Percentiles rank a stretch among this genome's conserved stretches.
Conservation (phyloP, 2,113 vertebrate genomes). For the Triplophysa siluroides region DNA sequence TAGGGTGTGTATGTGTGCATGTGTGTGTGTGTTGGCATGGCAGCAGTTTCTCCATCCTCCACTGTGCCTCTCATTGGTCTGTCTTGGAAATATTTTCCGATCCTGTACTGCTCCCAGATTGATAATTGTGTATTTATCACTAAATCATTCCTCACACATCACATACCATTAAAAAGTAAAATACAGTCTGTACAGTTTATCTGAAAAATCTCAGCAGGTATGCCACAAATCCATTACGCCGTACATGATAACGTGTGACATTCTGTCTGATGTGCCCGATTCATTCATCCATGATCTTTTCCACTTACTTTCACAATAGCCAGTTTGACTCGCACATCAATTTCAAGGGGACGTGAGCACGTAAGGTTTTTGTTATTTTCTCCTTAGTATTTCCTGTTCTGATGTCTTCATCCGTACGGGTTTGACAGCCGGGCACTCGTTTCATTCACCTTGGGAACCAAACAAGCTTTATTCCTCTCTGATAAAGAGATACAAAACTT, state of each 20-base stretch:
- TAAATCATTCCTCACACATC: background rate
- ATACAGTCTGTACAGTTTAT: background rate
- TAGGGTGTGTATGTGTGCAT: conserved; percentile 12
- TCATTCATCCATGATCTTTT: conserved; percentile 6
- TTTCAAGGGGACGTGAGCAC: background rate
- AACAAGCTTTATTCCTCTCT: conserved; percentile 71
- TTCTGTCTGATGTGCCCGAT: background rate
- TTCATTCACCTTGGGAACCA: conserved; percentile 67
- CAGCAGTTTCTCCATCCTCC: conserved; percentile 53
- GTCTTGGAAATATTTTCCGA: background rate
- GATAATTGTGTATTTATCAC: background rate
- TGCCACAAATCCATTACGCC: conserved; percentile 6
- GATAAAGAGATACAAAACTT: conserved; percentile 72
- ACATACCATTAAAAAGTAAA: background rate
- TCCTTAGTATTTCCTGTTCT: conserved; percentile 16
- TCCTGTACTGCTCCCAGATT: background rate
- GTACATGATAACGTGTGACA: background rate
- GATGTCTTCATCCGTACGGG: conserved; percentile 57
- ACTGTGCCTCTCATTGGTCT: conserved; percentile 48
- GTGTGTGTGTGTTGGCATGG: conserved; percentile 41
- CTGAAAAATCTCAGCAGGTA: background rate
- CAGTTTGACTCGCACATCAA: background rate
- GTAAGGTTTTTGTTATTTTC: background rate
- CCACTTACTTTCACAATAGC: background rate
- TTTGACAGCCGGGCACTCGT: conserved; percentile 62